Conservation (phyloP, 2,888 invertebrate genomes). For the Lottia scabra region DNA sequence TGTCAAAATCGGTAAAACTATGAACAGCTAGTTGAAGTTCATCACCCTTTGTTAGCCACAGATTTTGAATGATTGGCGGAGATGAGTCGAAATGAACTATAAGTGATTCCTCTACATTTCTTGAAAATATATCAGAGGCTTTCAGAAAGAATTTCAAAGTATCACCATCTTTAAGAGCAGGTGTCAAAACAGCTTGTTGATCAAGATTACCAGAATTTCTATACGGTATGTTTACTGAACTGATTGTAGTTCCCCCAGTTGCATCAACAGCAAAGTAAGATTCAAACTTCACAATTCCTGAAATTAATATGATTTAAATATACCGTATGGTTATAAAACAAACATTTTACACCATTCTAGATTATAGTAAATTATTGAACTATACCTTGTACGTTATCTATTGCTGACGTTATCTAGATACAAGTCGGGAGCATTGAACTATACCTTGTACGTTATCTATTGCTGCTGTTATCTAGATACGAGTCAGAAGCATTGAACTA, state of each 20-base stretch:
- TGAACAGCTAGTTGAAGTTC: conserved; percentile 31
- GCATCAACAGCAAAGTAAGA: conserved; percentile 21
- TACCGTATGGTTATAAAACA: too few species aligned
- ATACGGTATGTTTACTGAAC: not conserved
- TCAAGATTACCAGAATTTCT: not conserved
- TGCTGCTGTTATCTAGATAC: not conserved
- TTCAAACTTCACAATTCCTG: conserved; percentile 32
- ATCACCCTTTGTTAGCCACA: conserved; percentile 33
- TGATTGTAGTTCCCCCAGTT: conserved; percentile 5
- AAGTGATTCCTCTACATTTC: conserved; percentile 26
- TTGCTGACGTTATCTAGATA: too few species aligned
- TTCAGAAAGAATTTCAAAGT: conserved; percentile 30
- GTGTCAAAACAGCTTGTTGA: conserved; percentile 15
- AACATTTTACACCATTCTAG: too few species aligned
- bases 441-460: conserved; percentile 23
- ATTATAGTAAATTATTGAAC: too few species aligned
- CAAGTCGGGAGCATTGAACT: not conserved
- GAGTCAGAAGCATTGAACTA: not conserved
- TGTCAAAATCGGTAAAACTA: conserved; percentile 26
- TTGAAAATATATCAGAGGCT: conserved; percentile 28
- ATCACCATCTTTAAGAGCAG: conserved; percentile 29
- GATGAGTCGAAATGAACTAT: conserved; percentile 35
- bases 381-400: too few species aligned
- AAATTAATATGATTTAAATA: not conserved
- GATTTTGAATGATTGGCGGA: conserved; percentile 31